These are phyloP conservation scores for Adrianichthys oophorus DNA, from an alignment of 2,797 vertebrate species.

Conservation along the genomic window DNA sequence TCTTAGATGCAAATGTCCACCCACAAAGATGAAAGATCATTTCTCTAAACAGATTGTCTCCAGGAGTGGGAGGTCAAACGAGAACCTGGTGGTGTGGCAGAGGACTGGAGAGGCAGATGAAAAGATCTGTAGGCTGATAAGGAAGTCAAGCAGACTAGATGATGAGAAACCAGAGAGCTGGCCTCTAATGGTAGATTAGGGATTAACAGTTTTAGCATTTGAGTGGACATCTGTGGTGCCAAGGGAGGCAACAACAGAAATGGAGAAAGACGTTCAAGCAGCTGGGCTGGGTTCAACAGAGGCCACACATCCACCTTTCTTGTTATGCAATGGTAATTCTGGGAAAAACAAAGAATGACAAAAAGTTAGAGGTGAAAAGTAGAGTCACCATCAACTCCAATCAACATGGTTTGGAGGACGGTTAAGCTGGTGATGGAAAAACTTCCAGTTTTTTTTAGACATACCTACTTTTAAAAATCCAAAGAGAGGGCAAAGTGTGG, in stretches of 20 bases:
- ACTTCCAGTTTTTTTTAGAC: too few relatives aligned
- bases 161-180: constrained; percentile 61
- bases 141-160: constrained; percentile 66
- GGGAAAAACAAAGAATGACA: too few relatives aligned
- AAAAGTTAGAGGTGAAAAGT: too few relatives aligned
- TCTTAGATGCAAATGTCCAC: constrained; percentile 43
- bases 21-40: constrained; percentile 62
- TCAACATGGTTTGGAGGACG: too few relatives aligned
- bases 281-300: too few relatives aligned
- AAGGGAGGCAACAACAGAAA: constrained; percentile 34
- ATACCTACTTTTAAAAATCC: too few relatives aligned
- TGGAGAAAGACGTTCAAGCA: too few relatives aligned
- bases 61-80: constrained; percentile 57
- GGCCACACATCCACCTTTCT: too few relatives aligned
- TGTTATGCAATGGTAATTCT: too few relatives aligned
- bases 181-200: constrained; percentile 41
- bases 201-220: constrained; percentile 29
- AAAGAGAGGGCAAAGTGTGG: too few relatives aligned
- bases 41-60: constrained; percentile 54
- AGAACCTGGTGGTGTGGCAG: constrained; percentile 57
- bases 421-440: too few relatives aligned
- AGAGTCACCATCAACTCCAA: too few relatives aligned
- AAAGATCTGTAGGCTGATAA: constrained; percentile 69
- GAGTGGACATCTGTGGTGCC: constrained; percentile 16
- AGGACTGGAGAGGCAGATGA: constrained; percentile 66